These are phyloP conservation scores for Ophion ellenae DNA, from an alignment of 2,888 invertebrate genomes.

Conservation along the genomic window DNA sequence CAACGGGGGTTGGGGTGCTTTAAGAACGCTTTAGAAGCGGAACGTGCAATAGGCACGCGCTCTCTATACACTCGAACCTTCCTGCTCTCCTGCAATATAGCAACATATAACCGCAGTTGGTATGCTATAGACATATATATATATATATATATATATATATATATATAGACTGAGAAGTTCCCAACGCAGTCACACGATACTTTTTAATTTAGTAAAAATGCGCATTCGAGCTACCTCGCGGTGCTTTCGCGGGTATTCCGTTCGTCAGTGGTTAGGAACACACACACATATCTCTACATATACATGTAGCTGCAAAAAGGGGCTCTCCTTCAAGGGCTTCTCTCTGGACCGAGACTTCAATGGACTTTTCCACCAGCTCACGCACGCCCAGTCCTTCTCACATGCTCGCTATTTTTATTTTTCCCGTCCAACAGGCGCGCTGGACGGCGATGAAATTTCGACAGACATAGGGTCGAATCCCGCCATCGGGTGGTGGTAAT, in stretches of 20 bases:
- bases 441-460: constrained; percentile 66
- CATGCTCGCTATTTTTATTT: constrained; percentile 21
- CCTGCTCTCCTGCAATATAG: constrained; percentile 45
- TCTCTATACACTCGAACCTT: constrained; percentile 42
- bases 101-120: constrained; percentile 46
- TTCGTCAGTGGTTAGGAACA: constrained; percentile 11
- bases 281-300: background rate
- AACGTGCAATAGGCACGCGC: constrained; percentile 67
- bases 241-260: constrained; percentile 68
- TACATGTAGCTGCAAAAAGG: constrained; percentile 49
- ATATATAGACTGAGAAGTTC: constrained; percentile 63
- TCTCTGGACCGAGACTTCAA: constrained; percentile 74
- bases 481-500: constrained; percentile 17
- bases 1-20: constrained; percentile 69
- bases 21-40: constrained; percentile 80
- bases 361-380: constrained; percentile 68
- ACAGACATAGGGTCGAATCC: constrained; percentile 63
- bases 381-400: constrained; percentile 47
- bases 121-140: background rate
- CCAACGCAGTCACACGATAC: constrained; percentile 82
- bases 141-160: background rate
- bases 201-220: constrained; percentile 84
- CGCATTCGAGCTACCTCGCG: constrained; percentile 80
- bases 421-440: background rate
- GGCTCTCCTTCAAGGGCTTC: constrained; percentile 70